Evolutionary conservation across 2,888 invertebrate genomes (phyloP).

Genomic region (Ecdyonurus torrentis): DNA sequence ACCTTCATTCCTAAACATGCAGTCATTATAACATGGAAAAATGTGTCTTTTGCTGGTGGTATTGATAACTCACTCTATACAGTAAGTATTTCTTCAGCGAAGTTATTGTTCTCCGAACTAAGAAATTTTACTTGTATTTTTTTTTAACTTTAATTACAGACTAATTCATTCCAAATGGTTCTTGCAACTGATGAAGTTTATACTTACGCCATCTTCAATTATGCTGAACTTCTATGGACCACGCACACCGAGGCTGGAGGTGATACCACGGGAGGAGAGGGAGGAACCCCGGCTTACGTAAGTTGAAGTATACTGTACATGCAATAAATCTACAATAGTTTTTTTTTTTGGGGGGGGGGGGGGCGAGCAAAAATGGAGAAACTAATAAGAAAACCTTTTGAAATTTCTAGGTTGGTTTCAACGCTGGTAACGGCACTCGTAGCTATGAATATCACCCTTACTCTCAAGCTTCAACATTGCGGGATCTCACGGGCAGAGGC

Average conservation of each 20-base stretch:
- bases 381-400: not conserved
- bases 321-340: not conserved
- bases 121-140: slow-evolving; percentile 5
- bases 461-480: slow-evolving; percentile 68
- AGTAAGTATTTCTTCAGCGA: slow-evolving; percentile 27
- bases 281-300: slow-evolving; percentile 74
- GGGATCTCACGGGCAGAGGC: slow-evolving; percentile 69
- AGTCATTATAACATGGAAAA: slow-evolving; percentile 87
- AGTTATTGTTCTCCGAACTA: not conserved
- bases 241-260: slow-evolving; percentile 83
- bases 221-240: slow-evolving; percentile 78
- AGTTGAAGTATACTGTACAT: slow-evolving; percentile 24
- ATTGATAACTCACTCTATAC: slow-evolving; percentile 57
- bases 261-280: slow-evolving; percentile 71
- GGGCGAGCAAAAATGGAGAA: not conserved
- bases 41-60: slow-evolving; percentile 83
- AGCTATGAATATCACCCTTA: slow-evolving; percentile 79
- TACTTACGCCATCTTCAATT: slow-evolving; percentile 92
- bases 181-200: slow-evolving; percentile 84
- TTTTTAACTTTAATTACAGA: too few species aligned
- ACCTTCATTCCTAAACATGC: slow-evolving; percentile 84
- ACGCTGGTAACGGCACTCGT: slow-evolving; percentile 87
- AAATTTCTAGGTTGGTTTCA: slow-evolving; percentile 68
- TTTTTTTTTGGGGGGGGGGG: too few species aligned
- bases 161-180: slow-evolving; percentile 91